A percentile compares a stretch with the other conserved stretches of the same genome.
Conservation (phyloP, 2,888 invertebrate genomes). For the Lasioglossum marginatum region DNA sequence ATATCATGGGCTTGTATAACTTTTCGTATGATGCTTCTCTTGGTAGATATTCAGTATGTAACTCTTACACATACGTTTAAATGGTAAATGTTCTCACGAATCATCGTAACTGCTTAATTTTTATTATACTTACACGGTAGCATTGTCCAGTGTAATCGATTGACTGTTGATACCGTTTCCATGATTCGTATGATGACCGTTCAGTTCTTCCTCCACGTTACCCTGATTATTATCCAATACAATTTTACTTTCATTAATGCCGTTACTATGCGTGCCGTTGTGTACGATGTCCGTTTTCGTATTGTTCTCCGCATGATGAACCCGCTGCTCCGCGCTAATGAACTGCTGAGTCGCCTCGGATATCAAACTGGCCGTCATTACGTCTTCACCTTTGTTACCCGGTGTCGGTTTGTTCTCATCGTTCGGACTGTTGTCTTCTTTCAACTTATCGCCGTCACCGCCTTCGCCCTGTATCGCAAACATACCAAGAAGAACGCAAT, state of each 20-base stretch:
- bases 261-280: constrained; percentile 80
- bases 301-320: constrained; percentile 76
- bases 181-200: constrained; percentile 83
- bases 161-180: constrained; percentile 82
- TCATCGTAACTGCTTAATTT: constrained; percentile 57
- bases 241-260: constrained; percentile 79
- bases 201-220: constrained; percentile 80
- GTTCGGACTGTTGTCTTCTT: constrained; percentile 82
- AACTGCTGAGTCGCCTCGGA: constrained; percentile 83
- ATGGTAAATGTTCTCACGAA: constrained; percentile 51
- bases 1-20: constrained; percentile 48
- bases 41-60: constrained; percentile 44
- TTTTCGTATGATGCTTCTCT: constrained; percentile 37
- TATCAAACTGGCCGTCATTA: constrained; percentile 83
- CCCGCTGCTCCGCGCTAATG: constrained; percentile 80
- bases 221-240: constrained; percentile 81
- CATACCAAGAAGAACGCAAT: neutral
- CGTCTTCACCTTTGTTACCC: constrained; percentile 79
- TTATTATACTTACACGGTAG: constrained; percentile 83
- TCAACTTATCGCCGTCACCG: constrained; percentile 81
- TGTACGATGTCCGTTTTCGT: constrained; percentile 75
- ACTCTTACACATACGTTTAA: constrained; percentile 44
- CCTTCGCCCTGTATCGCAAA: constrained; percentile 75
- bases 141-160: constrained; percentile 83
- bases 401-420: constrained; percentile 79